Base-by-base conservation (phyloP, 2,888 invertebrate genomes). In the Cataglyphis rosenhaueri region DNA sequence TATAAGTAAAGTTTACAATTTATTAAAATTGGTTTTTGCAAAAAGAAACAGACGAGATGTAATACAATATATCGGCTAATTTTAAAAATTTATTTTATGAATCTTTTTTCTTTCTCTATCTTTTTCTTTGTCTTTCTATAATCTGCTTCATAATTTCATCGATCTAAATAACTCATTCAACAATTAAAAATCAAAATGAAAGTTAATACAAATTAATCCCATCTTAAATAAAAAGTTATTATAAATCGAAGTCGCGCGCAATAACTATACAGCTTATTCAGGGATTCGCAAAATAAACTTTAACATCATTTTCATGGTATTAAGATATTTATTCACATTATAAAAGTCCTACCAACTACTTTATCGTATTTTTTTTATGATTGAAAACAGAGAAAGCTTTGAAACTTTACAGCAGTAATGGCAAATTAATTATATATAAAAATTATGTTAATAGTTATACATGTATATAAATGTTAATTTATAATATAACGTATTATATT, bases 311-410 rank as follows among this genome's bases (percentile, higher is more conserved):
- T 29, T 57, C n/a, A 52, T 8, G 32, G n/a, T 12, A 21, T 41
- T 48, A 32, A 71, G 59, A 71, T 71, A 71, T 41, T 55, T 68
- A 55, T 76, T 70, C 18, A 78, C 18, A 48, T 8, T 21, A 41
- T 32, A 21, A 70, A 59, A 57, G 12, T 48, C 1, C 4, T 18
- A 48, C 15, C 18, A 35, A 25, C 10, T 6, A 10, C 21, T 48
- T 68, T 57, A 55, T 10, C 18, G 35, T 38, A 32, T 12, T n/a
- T 66, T 65, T 48, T 52, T 75, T 35, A 35, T 25, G 10, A 41
- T 64, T 64, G 18, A 32, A n/a, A 64, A 25, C 64, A 64, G 6
- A 48, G 32, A 75, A 75, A 65, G 10, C 5, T 64, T 10, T 48
- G 21, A 48, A 52, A 6, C 52, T 66, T 66, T 32, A 25, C 6